phyloP scores from a whole-genome alignment of 2,888 invertebrate species.

The Helicoverpa assulta region DNA sequence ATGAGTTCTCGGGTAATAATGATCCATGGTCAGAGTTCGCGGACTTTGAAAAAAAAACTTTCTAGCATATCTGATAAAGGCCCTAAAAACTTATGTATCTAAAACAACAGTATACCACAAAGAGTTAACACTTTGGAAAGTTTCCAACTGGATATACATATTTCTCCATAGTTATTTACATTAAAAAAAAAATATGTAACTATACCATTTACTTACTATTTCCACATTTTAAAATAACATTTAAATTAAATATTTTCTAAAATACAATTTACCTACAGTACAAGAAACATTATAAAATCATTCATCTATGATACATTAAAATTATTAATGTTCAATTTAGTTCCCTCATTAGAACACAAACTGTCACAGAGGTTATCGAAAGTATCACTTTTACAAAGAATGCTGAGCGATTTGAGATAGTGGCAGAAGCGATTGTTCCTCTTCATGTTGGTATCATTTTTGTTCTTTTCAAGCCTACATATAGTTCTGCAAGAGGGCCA shows the following conservation, averaged over 20 bases:
- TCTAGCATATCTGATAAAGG: neutral
- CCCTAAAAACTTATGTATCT: neutral
- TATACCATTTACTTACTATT: slow-evolving; percentile 27
- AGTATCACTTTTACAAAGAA: slow-evolving; percentile 85
- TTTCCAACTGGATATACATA: neutral
- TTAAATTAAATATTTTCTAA: slow-evolving; percentile 42
- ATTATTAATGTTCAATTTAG: slow-evolving; percentile 50
- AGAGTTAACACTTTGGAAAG: neutral
- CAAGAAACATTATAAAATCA: slow-evolving; percentile 36
- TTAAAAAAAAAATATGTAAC: slow-evolving; percentile 28
- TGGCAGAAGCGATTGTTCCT: slow-evolving; percentile 94
- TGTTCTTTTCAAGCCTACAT: slow-evolving; percentile 92
- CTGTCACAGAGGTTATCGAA: slow-evolving; percentile 87
- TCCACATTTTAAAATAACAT: slow-evolving; percentile 27
- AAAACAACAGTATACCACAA: neutral
- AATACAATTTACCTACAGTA: slow-evolving; percentile 5
- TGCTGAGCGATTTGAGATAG: slow-evolving; percentile 92
- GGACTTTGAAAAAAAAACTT: slow-evolving; percentile 9
- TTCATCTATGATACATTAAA: slow-evolving; percentile 53
- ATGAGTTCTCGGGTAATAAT: slow-evolving; percentile 22
- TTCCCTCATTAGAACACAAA: slow-evolving; percentile 68
- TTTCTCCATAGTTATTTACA: neutral
- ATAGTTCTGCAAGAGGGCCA: slow-evolving; percentile 92
- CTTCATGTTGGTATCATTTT: slow-evolving; percentile 90
- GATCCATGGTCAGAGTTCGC: slow-evolving; percentile 37